A percentile compares a stretch with the other conserved stretches of the same genome.
phyloP scores from a whole-genome alignment of 2,113 vertebrate species.

The Mus pahari region DNA sequence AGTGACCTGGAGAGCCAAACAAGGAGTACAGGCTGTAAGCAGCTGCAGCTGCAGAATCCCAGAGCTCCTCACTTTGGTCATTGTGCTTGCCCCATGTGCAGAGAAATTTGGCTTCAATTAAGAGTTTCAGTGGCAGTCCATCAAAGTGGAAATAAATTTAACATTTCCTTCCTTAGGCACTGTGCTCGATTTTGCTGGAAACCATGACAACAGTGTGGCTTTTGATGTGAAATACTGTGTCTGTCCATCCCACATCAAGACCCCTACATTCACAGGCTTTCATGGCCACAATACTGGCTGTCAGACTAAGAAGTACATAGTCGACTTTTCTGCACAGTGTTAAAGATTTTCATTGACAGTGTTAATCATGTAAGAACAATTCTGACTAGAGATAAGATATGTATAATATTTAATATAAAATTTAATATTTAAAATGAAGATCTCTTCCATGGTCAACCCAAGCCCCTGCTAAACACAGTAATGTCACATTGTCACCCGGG shows the following conservation, averaged over 20 bases:
- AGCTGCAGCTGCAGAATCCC: not conserved
- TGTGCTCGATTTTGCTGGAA: conserved; percentile 44
- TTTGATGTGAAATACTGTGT: not conserved
- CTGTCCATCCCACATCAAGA: not conserved
- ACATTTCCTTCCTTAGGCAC: conserved; percentile 38
- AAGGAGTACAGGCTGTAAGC: not conserved
- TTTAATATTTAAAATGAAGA: not conserved
- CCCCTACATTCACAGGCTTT: not conserved
- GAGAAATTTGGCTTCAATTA: conserved; percentile 16
- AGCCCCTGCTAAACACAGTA: not conserved
- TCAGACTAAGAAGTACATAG: not conserved
- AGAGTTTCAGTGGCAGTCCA: conserved; percentile 43
- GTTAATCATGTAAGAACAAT: not conserved
- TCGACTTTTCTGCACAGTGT: not conserved
- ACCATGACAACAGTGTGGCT: not conserved
- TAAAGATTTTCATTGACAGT: not conserved
- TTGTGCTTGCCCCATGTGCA: not conserved
- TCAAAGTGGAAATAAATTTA: conserved; percentile 42
- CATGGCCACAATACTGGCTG: not conserved
- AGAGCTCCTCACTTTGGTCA: not conserved
- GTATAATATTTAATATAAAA: not conserved
- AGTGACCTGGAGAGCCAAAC: not conserved
- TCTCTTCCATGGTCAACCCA: not conserved
- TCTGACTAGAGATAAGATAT: conserved; percentile 20
- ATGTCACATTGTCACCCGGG: not conserved